Evolutionary conservation across 2,888 invertebrate genomes (phyloP).

Genomic region (Drosophila mimetica): DNA sequence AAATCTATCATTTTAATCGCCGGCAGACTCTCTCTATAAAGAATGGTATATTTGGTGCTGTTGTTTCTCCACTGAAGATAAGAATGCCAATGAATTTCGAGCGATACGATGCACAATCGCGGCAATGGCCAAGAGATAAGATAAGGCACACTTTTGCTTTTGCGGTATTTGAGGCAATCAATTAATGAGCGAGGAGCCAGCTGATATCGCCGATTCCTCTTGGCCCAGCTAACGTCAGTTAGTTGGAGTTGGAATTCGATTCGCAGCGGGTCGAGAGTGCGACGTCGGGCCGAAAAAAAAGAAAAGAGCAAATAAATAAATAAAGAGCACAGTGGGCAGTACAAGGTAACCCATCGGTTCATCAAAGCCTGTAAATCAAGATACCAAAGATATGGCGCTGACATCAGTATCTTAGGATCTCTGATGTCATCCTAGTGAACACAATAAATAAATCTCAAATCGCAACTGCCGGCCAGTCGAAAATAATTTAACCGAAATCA

Average conservation of each 20-base stretch:
- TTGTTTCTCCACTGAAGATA: constrained; percentile 29
- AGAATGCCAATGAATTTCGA: constrained; percentile 39
- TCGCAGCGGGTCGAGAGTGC: constrained; percentile 69
- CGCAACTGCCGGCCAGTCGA: neutral
- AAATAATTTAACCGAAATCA: constrained; percentile 42
- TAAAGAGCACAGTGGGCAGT: constrained; percentile 20
- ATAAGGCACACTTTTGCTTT: constrained; percentile 55
- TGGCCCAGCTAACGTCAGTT: constrained; percentile 53
- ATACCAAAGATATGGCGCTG: constrained; percentile 48
- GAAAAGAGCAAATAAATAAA: constrained; percentile 45
- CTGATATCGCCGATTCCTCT: constrained; percentile 56
- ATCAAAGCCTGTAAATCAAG: constrained; percentile 55
- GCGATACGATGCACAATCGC: constrained; percentile 23
- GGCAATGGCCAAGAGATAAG: constrained; percentile 12
- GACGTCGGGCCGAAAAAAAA: constrained; percentile 47
- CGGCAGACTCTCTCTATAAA: neutral
- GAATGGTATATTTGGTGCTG: constrained; percentile 10
- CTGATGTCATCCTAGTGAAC: constrained; percentile 60
- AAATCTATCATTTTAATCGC: constrained; percentile 6
- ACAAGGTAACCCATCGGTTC: constrained; percentile 20
- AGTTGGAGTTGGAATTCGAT: constrained; percentile 71
- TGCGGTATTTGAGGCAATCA: constrained; percentile 66
- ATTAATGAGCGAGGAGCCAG: constrained; percentile 55
- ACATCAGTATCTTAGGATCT: constrained; percentile 34
- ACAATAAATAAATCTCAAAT: constrained; percentile 19